A percentile compares a stretch with the other conserved stretches of the same genome.
Evolutionary conservation across 2,113 vertebrate genomes (phyloP).

Genomic region (Campylomormyrus tamandua): DNA sequence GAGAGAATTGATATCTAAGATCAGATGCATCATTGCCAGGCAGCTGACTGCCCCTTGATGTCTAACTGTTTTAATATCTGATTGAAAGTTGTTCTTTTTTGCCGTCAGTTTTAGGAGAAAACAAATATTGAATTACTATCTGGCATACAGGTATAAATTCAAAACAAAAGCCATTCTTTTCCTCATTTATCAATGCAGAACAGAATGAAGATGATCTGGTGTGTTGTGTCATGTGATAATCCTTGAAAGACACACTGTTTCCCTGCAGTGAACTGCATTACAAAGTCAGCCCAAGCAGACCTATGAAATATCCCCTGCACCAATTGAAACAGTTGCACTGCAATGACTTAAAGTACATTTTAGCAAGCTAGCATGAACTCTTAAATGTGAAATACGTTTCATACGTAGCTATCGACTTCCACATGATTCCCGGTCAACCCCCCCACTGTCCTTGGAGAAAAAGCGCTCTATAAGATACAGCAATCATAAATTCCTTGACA

Average conservation of each 20-base stretch:
- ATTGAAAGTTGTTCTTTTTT: not conserved
- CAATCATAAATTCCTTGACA: not conserved
- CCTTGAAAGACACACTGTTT: not conserved
- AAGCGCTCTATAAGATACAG: no score
- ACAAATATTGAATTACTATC: not conserved
- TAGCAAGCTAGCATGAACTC: not conserved
- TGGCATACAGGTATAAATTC: not conserved
- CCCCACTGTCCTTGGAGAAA: not conserved
- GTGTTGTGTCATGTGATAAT: not conserved
- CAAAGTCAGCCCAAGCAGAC: not conserved
- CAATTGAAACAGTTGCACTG: not conserved
- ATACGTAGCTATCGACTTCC: not conserved
- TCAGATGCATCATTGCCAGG: not conserved
- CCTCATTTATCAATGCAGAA: not conserved
- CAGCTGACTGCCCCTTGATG: not conserved
- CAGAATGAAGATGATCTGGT: not conserved
- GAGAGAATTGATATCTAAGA: not conserved
- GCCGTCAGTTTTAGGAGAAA: not conserved
- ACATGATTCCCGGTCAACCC: not conserved
- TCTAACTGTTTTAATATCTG: not conserved
- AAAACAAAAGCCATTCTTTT: not conserved
- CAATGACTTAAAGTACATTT: not conserved
- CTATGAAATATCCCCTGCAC: not conserved
- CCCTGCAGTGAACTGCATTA: not conserved
- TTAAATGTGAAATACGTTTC: not conserved